phyloP scores from a whole-genome alignment of 2,113 vertebrate species.

The Symphodus melops region DNA sequence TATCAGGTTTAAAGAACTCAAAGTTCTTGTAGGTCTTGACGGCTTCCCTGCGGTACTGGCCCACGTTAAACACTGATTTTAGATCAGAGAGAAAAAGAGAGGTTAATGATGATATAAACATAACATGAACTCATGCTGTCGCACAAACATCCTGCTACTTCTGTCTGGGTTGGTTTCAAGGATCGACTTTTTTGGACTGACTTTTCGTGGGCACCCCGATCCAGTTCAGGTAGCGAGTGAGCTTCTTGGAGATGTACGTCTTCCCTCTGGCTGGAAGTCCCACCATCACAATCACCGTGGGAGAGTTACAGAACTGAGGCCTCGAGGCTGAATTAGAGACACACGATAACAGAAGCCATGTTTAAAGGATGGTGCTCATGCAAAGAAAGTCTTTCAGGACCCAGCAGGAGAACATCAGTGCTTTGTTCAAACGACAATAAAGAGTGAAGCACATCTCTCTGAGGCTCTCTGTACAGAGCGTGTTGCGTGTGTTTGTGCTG shows the following conservation, averaged over 20 bases:
- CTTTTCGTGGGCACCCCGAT: slow-evolving; percentile 91
- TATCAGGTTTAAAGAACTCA: slow-evolving; percentile 91
- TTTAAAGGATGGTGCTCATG: too few relatives aligned
- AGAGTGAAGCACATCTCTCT: not conserved
- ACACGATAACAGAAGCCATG: not conserved
- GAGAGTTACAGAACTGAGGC: slow-evolving; percentile 93
- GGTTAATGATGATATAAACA: too few relatives aligned
- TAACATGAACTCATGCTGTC: not conserved
- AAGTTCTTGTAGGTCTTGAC: slow-evolving; percentile 90
- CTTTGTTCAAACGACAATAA: too few relatives aligned
- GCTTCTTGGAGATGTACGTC: slow-evolving; percentile 93
- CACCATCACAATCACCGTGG: slow-evolving; percentile 92
- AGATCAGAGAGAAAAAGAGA: slow-evolving; percentile 11
- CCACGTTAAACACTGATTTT: slow-evolving; percentile 90
- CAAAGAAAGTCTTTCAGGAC: too few relatives aligned
- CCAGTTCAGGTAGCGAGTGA: slow-evolving; percentile 95
- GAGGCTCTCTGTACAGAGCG: not conserved
- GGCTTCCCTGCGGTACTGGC: slow-evolving; percentile 92
- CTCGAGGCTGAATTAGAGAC: slow-evolving; percentile 81
- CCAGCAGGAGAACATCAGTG: too few relatives aligned
- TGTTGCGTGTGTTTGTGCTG: not conserved
- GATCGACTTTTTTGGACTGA: slow-evolving; percentile 48
- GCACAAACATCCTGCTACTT: too few relatives aligned
- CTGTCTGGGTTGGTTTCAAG: not conserved
- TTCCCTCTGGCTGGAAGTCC: slow-evolving; percentile 92